Base-by-base conservation (phyloP, 2,888 invertebrate genomes). In the Agrotis puta region DNA sequence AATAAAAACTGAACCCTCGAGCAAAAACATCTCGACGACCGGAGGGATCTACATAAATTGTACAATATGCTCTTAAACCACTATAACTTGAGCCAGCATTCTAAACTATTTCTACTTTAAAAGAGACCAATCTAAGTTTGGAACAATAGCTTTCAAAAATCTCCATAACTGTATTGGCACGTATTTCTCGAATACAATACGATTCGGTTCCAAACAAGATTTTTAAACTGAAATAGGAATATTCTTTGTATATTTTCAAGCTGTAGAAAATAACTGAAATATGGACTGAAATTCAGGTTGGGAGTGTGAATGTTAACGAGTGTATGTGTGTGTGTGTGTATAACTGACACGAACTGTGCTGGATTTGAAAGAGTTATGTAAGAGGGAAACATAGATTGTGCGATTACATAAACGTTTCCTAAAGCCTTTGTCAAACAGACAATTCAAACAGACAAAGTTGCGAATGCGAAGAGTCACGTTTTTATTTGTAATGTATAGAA, bases 151-250 rank as follows among this genome's bases (percentile, higher is more conserved):
- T 27, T 48, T 70, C 64, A 66, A 74, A 81, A 82, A 77, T 83
- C 64, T 82, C 56, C 80, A 75, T 79, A 79, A 73, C 81, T 63
- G 63, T 79, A 77, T 80, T 72, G 64, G 53, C 77, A 84, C 82
- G 80, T 83, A 82, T 82, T 77, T 71, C 75, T 66, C 71, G 53
- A 66, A 66, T 69, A 75, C 78, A 84, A 81, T 69, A 76, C 58
- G 20, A 79, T 79, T 77, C 47, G 53, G 69, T 77, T 14, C 22
- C 39, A 77, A 84, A 84, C 78, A 82, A 84, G 84, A 74, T 78
- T 83, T 77, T 78, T 54, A 84, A 83, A 84, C 74, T 56, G 73
- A 75, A 77, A 82, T 77, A 48, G 75, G 58, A 45, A 77, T 65
- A 59, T 69, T 72, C 70, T 58, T 66, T 74, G 64, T 51, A 56